Percentiles rank a stretch among this genome's conserved stretches.
Evolutionary conservation across 2,797 vertebrate genomes (phyloP).

Genomic region (Tenualosa thibaudeaui): DNA sequence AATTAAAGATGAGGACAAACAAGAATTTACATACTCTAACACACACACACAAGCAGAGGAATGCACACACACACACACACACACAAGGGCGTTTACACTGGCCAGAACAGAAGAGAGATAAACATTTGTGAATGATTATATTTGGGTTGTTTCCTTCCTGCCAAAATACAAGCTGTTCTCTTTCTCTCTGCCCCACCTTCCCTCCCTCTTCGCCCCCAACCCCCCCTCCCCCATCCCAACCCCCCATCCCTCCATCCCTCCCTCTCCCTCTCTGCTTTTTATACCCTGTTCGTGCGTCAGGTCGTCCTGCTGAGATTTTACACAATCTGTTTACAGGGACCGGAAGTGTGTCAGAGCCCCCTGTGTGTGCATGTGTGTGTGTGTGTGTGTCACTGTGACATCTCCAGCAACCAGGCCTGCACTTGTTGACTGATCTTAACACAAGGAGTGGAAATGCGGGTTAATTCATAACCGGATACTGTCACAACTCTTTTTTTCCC

Average conservation of each 20-base stretch:
- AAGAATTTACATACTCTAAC: background rate
- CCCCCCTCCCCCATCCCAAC: background rate
- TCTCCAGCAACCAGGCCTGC: background rate
- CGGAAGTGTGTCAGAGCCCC: conserved; percentile 53
- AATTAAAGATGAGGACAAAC: background rate
- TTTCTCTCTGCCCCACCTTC: conserved; percentile 41
- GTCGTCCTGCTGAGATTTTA: conserved; percentile 42
- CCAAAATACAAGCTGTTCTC: conserved; percentile 64
- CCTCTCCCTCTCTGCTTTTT: conserved; percentile 42
- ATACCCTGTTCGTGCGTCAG: conserved; percentile 41
- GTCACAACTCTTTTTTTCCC: background rate
- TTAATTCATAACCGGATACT: background rate
- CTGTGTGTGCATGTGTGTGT: conserved; percentile 32
- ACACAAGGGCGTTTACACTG: conserved; percentile 19
- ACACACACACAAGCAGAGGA: background rate
- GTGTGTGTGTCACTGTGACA: background rate
- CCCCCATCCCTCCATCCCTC: conserved; percentile 4
- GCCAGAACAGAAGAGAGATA: conserved; percentile 32
- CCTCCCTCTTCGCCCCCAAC: conserved; percentile 36
- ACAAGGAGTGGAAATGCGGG: background rate
- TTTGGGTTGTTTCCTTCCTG: conserved; percentile 62
- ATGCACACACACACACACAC: background rate
- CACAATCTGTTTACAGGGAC: conserved; percentile 46
- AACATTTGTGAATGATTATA: conserved; percentile 57
- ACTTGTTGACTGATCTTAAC: background rate